phyloP scores from a whole-genome alignment of 2,797 vertebrate species.

The Eptatretus atami region DNA sequence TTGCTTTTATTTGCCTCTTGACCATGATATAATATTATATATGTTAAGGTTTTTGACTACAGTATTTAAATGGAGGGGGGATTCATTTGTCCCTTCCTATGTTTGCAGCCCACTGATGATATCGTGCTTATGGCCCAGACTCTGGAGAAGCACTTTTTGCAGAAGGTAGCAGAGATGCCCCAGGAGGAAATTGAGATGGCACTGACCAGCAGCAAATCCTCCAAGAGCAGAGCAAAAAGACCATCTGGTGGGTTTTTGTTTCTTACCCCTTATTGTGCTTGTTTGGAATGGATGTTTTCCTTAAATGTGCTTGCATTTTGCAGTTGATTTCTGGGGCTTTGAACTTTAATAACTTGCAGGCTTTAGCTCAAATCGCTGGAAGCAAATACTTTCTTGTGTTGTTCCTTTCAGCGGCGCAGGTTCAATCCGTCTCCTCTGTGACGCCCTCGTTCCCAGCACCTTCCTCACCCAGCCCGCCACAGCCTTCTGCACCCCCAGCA shows the following conservation, averaged over 20 bases:
- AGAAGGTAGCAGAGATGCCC: constrained; percentile 78
- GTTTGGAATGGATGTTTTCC: too few species aligned
- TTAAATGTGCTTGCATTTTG: too few species aligned
- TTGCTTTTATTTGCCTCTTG: too few species aligned
- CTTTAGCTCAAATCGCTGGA: too few species aligned
- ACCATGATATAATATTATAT: too few species aligned
- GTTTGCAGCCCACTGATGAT: constrained; percentile 40
- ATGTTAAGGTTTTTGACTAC: too few species aligned
- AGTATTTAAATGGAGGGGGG: too few species aligned
- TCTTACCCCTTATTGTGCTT: too few species aligned
- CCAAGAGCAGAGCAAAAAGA: constrained; percentile 27
- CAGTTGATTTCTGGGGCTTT: too few species aligned
- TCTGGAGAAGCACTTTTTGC: constrained; percentile 61
- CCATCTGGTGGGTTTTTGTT: constrained; percentile 14
- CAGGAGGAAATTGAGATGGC: constrained; percentile 47
- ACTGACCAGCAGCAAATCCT: constrained; percentile 29
- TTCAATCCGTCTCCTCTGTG: constrained; percentile 6
- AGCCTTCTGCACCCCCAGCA: background rate
- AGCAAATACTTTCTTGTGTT: too few species aligned
- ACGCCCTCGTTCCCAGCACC: constrained; percentile 16
- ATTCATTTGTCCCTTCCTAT: background rate
- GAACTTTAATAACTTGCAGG: too few species aligned
- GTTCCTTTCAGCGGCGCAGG: too few species aligned
- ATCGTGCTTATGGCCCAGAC: constrained; percentile 82
- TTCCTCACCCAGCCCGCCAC: constrained; percentile 11